Conservation (phyloP, 2,888 invertebrate genomes). For the Idaea biselata region DNA sequence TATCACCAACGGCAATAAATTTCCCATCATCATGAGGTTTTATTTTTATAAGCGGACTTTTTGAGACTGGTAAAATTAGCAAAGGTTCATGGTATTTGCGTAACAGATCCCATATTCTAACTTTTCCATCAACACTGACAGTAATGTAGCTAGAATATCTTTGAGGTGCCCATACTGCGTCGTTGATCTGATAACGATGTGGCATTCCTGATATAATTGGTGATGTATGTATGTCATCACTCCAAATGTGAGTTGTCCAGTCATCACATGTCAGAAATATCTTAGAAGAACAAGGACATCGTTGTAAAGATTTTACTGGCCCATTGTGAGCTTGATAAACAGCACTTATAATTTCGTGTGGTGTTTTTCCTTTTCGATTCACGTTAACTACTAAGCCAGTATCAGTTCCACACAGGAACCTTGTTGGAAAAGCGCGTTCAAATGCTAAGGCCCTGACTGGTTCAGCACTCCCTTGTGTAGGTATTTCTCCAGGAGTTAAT, state of each 20-base stretch:
- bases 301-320: conserved; percentile 81
- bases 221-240: conserved; percentile 80
- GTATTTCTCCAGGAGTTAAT: conserved; percentile 59
- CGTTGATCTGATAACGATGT: conserved; percentile 43
- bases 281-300: conserved; percentile 83
- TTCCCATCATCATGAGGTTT: conserved; percentile 82
- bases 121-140: conserved; percentile 79
- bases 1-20: conserved; percentile 83
- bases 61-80: conserved; percentile 80
- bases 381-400: conserved; percentile 75
- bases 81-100: conserved; percentile 85
- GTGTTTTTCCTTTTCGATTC: conserved; percentile 84
- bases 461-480: conserved; percentile 73
- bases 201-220: conserved; percentile 49
- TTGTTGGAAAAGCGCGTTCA: conserved; percentile 84
- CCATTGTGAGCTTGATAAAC: conserved; percentile 79
- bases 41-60: conserved; percentile 78
- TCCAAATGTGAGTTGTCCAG: conserved; percentile 83
- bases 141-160: conserved; percentile 62
- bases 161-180: conserved; percentile 52
- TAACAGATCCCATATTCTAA: conserved; percentile 90
- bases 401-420: conserved; percentile 57
- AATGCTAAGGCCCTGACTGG: conserved; percentile 84
- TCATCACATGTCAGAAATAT: conserved; percentile 85
- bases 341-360: conserved; percentile 80